Base-by-base conservation (phyloP, 2,113 vertebrate genomes). In the Mastomys coucha region DNA sequence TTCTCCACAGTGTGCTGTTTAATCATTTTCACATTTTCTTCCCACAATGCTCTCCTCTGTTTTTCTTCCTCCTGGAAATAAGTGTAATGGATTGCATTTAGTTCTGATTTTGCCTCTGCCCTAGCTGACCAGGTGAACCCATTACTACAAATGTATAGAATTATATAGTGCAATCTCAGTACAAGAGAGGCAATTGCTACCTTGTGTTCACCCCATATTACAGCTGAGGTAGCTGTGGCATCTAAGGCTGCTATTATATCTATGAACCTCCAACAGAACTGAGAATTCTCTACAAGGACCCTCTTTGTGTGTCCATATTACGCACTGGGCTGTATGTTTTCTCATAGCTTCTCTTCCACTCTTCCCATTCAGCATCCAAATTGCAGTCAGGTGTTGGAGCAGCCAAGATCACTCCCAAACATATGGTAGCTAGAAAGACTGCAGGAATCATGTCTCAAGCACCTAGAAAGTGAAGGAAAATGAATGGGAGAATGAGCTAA, bases 11-110 rank as follows among this genome's bases (percentile, higher is more conserved):
- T 99, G 98, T 99, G 99, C 91, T 99, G 56, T 89, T 99, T 98
- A 73, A 99, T 99, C 98, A 98, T 99, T 94, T 96, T 99, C 98
- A 99, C 78, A 89, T 99, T 99, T 94, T 99, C 99, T 98, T 99
- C 99, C 99, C 99, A 99, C 5, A 99, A 98, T 96, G 99, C 97
- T 93, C 99, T 98, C 95, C 99, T 99, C 99, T 99, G 99, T 80
- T 98, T 96, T 97, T 99, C 99, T 98, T 99, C 99, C 39, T 97
- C 99, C 99, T 99, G 93, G 88, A 93, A 45, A 60, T 0, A 69
- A 96, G 89, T 19, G 81, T 1, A 93, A 60, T 3, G 0, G 6
- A 39, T 42, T 0, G 2, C 9, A 19, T 70, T 63, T 39, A 51
- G 36, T 91, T 88, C 69, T 73, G 58, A 49, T 42, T 65, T 63